phyloP scores from a whole-genome alignment of 2,797 vertebrate species.

The Notolepis coatsorum region DNA sequence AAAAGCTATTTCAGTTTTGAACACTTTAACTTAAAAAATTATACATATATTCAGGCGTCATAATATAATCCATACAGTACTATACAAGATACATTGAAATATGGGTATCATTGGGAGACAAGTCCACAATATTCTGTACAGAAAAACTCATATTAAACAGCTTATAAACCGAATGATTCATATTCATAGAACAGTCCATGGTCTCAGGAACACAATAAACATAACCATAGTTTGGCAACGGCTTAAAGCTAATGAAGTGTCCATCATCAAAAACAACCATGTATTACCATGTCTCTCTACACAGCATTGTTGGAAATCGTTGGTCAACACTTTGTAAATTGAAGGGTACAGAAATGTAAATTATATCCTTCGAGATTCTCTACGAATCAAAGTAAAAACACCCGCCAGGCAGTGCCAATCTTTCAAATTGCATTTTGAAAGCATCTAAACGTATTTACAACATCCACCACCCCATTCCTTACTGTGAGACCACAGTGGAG shows the following conservation, averaged over 20 bases:
- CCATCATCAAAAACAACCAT: slow-evolving; percentile 42
- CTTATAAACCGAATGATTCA: slow-evolving; percentile 36
- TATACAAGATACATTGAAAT: slow-evolving; percentile 44
- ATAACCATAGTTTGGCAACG: slow-evolving; percentile 63
- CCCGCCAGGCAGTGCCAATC: slow-evolving; percentile 1
- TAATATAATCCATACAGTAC: slow-evolving; percentile 45
- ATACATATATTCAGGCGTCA: slow-evolving; percentile 49
- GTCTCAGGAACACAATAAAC: slow-evolving; percentile 42
- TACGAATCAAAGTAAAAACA: background rate
- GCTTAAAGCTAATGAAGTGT: slow-evolving; percentile 54
- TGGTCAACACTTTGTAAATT: slow-evolving; percentile 33
- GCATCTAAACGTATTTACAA: slow-evolving; percentile 13
- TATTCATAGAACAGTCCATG: slow-evolving; percentile 50
- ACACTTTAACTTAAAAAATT: slow-evolving; percentile 58
- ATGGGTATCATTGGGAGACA: slow-evolving; percentile 36
- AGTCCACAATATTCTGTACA: slow-evolving; percentile 60
- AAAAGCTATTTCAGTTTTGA: slow-evolving; percentile 53
- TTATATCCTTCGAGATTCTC: slow-evolving; percentile 7
- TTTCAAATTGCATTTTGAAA: slow-evolving; percentile 17
- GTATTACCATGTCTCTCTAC: slow-evolving; percentile 52
- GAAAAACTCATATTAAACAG: slow-evolving; percentile 50
- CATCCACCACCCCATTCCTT: slow-evolving; percentile 14
- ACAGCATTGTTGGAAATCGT: slow-evolving; percentile 51
- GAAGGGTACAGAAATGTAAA: slow-evolving; percentile 43
- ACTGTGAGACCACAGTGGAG: slow-evolving; percentile 7